Conservation (phyloP, 1,140 invertebrate genomes). For the Piezodorus guildinii region DNA sequence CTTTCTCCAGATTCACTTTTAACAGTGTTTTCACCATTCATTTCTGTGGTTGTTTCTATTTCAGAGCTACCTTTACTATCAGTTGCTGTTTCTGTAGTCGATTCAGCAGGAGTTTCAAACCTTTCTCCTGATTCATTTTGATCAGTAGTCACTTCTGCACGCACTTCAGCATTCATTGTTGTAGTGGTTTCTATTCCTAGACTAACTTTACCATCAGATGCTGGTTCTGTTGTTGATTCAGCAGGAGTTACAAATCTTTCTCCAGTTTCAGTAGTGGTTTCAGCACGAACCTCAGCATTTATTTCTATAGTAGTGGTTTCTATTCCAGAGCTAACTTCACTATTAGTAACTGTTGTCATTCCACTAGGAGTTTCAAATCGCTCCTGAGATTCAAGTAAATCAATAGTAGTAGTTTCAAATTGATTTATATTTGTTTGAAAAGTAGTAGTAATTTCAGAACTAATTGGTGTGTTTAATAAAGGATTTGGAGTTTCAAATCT, state of each 20-base stretch:
- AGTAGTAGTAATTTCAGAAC: no score
- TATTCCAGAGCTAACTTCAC: background rate
- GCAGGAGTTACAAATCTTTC: no score
- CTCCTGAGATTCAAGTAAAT: no score
- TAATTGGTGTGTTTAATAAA: no score
- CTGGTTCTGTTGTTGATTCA: constrained; percentile 5
- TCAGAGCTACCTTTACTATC: background rate
- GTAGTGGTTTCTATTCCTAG: constrained; percentile 1
- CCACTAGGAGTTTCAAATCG: no score
- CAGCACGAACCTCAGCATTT: background rate
- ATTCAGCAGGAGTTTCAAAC: background rate
- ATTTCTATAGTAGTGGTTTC: background rate
- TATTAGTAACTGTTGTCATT: no score
- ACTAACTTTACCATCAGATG: background rate
- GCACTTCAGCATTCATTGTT: background rate
- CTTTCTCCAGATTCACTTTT: constrained; percentile 15
- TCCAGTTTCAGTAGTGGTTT: background rate
- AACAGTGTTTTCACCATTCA: constrained; percentile 14
- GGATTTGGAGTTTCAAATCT: no score
- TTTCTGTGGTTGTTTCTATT: background rate
- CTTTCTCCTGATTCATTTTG: background rate
- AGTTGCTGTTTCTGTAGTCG: constrained; percentile 2
- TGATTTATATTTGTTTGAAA: no score
- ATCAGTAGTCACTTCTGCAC: constrained; percentile 7
- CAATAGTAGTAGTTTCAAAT: no score